Conservation (phyloP, 2,113 vertebrate species). For the Bufo bufo region DNA sequence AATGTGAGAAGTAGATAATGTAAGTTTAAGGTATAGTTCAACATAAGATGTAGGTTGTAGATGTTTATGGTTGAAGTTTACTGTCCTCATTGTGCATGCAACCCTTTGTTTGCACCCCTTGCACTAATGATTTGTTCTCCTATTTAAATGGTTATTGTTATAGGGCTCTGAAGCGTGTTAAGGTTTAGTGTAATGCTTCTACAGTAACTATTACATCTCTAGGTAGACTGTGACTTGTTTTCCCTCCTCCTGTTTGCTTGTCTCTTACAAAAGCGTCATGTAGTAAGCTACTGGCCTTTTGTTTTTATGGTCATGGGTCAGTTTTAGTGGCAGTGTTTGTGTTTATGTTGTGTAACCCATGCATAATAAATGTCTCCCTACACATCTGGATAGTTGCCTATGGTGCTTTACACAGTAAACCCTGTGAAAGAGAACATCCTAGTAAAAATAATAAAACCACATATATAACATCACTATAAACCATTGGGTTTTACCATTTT, state of each 20-base stretch:
- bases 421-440: not conserved
- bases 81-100: not conserved
- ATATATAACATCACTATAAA: not conserved
- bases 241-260: constrained; percentile 10
- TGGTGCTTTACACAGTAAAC: not conserved
- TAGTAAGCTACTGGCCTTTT: not conserved
- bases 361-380: not conserved
- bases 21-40: too few species aligned
- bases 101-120: not conserved
- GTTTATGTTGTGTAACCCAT: not conserved
- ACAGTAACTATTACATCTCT: constrained; percentile 10
- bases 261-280: constrained; percentile 7
- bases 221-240: not conserved
- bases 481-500: not conserved
- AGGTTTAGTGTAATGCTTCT: not conserved
- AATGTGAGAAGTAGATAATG: too few species aligned
- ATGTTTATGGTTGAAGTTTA: not conserved
- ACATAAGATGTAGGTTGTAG: not conserved
- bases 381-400: not conserved
- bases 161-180: not conserved
- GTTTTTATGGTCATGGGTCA: constrained; percentile 23
- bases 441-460: not conserved
- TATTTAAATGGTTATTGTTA: constrained; percentile 2
- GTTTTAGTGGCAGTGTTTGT: constrained; percentile 7
- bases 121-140: not conserved